These are phyloP conservation scores for Biston stratarius DNA, from an alignment of 2,888 invertebrate genomes.

Conservation along the genomic window DNA sequence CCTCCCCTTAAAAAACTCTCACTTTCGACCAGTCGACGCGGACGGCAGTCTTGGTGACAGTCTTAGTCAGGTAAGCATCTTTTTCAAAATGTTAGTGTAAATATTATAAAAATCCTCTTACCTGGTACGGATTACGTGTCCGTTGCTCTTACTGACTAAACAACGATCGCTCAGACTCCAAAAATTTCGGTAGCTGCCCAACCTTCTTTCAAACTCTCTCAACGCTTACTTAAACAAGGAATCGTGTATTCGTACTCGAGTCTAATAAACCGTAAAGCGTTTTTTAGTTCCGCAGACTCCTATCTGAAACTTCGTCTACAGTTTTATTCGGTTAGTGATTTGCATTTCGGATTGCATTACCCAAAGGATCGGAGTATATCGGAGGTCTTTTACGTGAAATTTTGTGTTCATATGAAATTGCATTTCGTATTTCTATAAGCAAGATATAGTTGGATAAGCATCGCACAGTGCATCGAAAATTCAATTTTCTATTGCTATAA, in stretches of 20 bases:
- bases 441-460: slow-evolving; percentile 47
- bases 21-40: slow-evolving; percentile 75
- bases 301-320: slow-evolving; percentile 56
- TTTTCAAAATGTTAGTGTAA: background rate
- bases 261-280: slow-evolving; percentile 70
- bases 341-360: slow-evolving; percentile 65
- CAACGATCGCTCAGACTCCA: background rate
- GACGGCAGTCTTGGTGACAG: slow-evolving; percentile 82
- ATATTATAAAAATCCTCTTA: no score
- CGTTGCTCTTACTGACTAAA: background rate
- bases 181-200: background rate
- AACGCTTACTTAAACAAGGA: slow-evolving; percentile 57
- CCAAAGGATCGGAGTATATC: slow-evolving; percentile 47
- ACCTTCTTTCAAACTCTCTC: slow-evolving; percentile 33
- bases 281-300: slow-evolving; percentile 62
- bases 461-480: slow-evolving; percentile 50
- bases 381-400: slow-evolving; percentile 48
- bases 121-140: no score
- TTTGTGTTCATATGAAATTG: slow-evolving; percentile 56
- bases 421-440: slow-evolving; percentile 56
- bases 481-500: slow-evolving; percentile 69
- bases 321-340: slow-evolving; percentile 58
- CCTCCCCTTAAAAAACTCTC: slow-evolving; percentile 63
- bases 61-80: slow-evolving; percentile 78
- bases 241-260: slow-evolving; percentile 54